Evolutionary conservation across 1,140 invertebrate species (phyloP).

Genomic region (Drosophila tsacasi): DNA sequence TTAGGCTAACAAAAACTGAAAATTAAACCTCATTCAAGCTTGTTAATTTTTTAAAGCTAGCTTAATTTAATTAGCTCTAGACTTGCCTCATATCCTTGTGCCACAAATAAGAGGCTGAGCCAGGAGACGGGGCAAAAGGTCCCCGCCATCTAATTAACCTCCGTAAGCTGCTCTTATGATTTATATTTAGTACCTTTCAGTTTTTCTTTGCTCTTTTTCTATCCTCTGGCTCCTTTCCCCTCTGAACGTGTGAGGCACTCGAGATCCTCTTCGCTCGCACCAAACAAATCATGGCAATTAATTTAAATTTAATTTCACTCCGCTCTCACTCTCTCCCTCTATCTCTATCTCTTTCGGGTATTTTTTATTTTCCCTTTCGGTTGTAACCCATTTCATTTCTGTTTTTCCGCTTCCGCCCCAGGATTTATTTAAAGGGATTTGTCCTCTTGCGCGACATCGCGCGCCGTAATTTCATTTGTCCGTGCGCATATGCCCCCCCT

Average conservation of each 20-base stretch:
- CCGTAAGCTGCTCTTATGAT: constrained; percentile 28
- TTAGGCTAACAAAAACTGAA: background rate
- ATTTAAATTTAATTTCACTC: constrained; percentile 53
- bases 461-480: constrained; percentile 63
- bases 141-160: constrained; percentile 17
- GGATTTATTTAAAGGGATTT: constrained; percentile 69
- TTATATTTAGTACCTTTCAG: constrained; percentile 18
- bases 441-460: constrained; percentile 36
- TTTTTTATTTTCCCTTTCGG: constrained; percentile 16
- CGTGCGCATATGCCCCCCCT: constrained; percentile 38
- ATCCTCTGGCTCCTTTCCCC: background rate
- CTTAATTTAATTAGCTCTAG: background rate
- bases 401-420: constrained; percentile 35
- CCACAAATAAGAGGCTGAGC: background rate
- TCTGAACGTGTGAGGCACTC: constrained; percentile 9
- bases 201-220: background rate
- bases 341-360: background rate
- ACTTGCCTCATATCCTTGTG: background rate
- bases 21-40: background rate
- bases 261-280: constrained; percentile 1
- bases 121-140: background rate
- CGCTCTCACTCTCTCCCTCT: background rate
- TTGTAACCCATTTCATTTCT: constrained; percentile 41
- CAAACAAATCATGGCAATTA: constrained; percentile 62
- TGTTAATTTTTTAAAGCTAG: background rate